These are phyloP conservation scores for Sylvicapra grimmia DNA, from an alignment of 2,113 vertebrate genomes.

Conservation along the genomic window DNA sequence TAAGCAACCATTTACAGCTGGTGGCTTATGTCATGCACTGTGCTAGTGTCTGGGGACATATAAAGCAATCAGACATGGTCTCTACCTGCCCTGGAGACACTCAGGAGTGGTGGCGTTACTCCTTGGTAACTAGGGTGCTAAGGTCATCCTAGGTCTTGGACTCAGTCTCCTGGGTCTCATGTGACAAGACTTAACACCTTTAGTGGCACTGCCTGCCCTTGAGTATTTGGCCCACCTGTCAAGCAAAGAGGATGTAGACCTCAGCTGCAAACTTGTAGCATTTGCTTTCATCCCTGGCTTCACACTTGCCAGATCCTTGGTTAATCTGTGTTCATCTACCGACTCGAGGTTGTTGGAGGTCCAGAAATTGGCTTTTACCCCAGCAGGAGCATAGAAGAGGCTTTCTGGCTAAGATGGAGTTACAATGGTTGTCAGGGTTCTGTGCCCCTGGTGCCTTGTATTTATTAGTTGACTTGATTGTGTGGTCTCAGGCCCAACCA, in stretches of 20 bases:
- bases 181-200: slow-evolving; percentile 61
- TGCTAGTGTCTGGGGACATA: background rate
- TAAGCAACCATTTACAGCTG: background rate
- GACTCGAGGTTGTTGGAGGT: background rate
- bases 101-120: slow-evolving; percentile 18
- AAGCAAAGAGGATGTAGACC: slow-evolving; percentile 15
- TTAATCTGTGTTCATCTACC: background rate
- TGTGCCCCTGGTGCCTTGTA: background rate
- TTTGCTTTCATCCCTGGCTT: slow-evolving; percentile 29
- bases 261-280: background rate
- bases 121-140: slow-evolving; percentile 37
- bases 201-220: slow-evolving; percentile 48
- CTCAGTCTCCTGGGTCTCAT: slow-evolving; percentile 27
- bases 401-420: slow-evolving; percentile 5
- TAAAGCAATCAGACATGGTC: background rate
- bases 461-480: slow-evolving; percentile 1
- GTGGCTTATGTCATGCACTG: background rate
- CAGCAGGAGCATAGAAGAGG: background rate
- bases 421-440: background rate
- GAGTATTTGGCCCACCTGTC: slow-evolving; percentile 27
- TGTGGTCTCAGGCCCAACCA: background rate
- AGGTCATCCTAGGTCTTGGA: slow-evolving; percentile 61
- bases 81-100: slow-evolving; percentile 11
- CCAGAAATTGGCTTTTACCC: background rate
- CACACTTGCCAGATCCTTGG: background rate